phyloP scores from a whole-genome alignment of 92 coral and sea anemone species.

The Paramuricea clavata region DNA sequence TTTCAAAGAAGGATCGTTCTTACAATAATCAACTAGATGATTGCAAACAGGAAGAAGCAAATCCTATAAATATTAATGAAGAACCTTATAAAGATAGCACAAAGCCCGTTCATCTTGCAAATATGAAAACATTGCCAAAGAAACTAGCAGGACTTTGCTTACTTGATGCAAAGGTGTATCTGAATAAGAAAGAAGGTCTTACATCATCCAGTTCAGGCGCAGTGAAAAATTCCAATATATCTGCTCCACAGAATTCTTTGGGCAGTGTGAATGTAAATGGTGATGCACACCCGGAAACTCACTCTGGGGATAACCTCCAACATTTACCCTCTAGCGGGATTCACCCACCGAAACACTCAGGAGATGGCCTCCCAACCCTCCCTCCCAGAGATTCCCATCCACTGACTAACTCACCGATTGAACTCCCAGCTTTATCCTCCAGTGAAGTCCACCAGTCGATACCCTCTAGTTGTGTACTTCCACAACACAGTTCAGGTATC shows the following conservation, averaged over 20 bases:
- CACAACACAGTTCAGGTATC: neutral
- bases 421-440: too few species aligned
- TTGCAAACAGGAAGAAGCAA: neutral
- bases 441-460: too few species aligned
- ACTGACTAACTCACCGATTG: too few species aligned
- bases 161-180: slow-evolving; percentile 33
- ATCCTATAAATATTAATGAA: neutral
- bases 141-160: slow-evolving; percentile 3
- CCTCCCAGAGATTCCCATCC: too few species aligned
- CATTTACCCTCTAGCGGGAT: neutral
- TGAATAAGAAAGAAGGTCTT: neutral
- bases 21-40: neutral
- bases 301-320: neutral
- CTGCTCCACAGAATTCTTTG: neutral
- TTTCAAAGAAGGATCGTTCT: neutral
- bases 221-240: neutral
- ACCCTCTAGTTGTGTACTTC: neutral
- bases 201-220: neutral
- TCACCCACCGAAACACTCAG: too few species aligned
- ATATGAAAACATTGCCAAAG: neutral
- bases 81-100: neutral
- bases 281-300: neutral
- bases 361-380: too few species aligned
- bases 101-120: neutral
- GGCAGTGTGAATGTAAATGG: neutral